These are phyloP conservation scores for Oppia nitens DNA, from an alignment of 1,140 invertebrate species.

Conservation along the genomic window DNA sequence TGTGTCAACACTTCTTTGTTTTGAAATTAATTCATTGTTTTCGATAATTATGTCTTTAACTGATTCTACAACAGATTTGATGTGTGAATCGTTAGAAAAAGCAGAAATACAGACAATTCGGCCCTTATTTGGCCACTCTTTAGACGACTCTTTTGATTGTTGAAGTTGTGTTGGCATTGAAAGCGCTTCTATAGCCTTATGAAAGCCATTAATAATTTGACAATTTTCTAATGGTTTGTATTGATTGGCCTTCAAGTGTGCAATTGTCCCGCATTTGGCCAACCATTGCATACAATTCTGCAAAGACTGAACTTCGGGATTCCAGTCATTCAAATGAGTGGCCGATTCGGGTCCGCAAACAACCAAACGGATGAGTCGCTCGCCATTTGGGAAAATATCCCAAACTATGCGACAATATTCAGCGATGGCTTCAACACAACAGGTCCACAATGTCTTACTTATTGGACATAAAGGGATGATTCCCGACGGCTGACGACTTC, in stretches of 20 bases:
- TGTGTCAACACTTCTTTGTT: background rate
- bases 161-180: conserved; percentile 40
- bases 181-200: conserved; percentile 66
- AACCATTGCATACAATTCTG: conserved; percentile 7
- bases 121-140: conserved; percentile 19
- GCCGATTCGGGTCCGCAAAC: background rate
- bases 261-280: background rate
- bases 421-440: conserved; percentile 73
- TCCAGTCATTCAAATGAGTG: conserved; percentile 4
- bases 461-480: conserved; percentile 57
- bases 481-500: conserved; percentile 37
- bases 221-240: conserved; percentile 34
- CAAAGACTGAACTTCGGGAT: conserved; percentile 8
- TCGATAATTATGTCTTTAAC: background rate
- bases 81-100: conserved; percentile 16
- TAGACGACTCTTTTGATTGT: conserved; percentile 21
- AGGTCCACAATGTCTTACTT: conserved; percentile 83
- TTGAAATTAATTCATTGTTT: background rate
- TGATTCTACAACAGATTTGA: conserved; percentile 1
- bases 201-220: conserved; percentile 61
- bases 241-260: background rate
- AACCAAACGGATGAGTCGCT: conserved; percentile 6
- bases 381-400: conserved; percentile 44
- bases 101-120: conserved; percentile 21
- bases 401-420: conserved; percentile 91